Conservation (phyloP, 2,113 vertebrate genomes). For the Onychostruthus taczanowskii region DNA sequence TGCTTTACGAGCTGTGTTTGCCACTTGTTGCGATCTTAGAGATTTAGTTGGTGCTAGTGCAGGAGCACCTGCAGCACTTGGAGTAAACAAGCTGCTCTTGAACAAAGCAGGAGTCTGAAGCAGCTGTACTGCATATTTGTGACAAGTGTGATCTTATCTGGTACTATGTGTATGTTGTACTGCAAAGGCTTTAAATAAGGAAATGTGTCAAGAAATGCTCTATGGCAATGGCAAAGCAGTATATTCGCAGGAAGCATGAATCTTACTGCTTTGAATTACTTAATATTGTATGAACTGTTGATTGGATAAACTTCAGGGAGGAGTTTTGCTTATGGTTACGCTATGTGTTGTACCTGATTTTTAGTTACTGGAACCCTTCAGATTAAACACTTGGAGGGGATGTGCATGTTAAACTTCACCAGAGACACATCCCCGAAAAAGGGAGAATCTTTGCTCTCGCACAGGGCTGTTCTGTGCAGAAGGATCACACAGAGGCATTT, state of each 20-base stretch:
- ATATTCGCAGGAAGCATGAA: not conserved
- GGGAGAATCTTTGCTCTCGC: not conserved
- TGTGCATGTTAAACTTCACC: not conserved
- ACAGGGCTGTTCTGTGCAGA: not conserved
- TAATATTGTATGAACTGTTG: not conserved
- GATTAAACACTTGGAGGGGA: not conserved
- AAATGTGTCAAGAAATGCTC: not conserved
- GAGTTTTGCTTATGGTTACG: not conserved
- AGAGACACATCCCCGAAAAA: not conserved
- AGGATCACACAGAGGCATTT: accelerated
- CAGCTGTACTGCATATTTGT: not conserved
- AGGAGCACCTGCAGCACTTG: not conserved
- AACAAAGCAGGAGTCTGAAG: not conserved
- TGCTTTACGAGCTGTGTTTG: not conserved
- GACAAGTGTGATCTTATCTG: not conserved
- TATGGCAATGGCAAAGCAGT: not conserved
- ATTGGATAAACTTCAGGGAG: not conserved
- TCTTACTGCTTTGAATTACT: not conserved
- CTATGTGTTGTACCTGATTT: not conserved
- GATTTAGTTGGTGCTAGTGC: not conserved
- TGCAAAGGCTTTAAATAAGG: not conserved
- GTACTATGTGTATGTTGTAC: not conserved
- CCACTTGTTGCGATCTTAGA: accelerated
- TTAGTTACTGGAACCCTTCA: not conserved
- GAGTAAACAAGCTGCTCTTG: not conserved